Evolutionary conservation across 37 sponge, comb jelly and placozoan species (phyloP).

Genomic region (Spongilla lacustris): DNA sequence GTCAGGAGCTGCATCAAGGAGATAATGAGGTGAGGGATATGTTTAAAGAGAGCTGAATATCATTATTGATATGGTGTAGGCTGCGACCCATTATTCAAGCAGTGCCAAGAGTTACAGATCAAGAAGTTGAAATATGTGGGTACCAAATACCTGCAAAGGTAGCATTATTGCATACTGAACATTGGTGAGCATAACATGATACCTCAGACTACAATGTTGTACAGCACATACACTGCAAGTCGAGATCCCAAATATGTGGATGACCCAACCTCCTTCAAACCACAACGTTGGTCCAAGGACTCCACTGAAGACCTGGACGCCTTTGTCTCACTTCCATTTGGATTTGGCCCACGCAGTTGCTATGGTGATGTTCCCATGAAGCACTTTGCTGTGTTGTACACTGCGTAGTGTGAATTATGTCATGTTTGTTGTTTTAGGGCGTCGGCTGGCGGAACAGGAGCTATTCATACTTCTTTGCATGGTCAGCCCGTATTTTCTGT

Average conservation of each 20-base stretch:
- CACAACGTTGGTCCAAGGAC: slow-evolving; percentile 29
- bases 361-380: slow-evolving; percentile 20
- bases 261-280: slow-evolving; percentile 28
- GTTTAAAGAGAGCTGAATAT: too few relatives aligned
- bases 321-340: slow-evolving; percentile 51
- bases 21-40: neutral
- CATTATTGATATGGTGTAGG: neutral
- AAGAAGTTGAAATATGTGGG: slow-evolving; percentile 3
- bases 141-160: slow-evolving; percentile 50
- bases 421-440: too few relatives aligned
- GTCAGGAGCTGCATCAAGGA: slow-evolving; percentile 36
- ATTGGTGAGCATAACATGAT: neutral
- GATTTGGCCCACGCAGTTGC: slow-evolving; percentile 51
- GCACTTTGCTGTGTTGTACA: too few relatives aligned
- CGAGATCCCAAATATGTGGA: slow-evolving; percentile 5
- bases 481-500: too few relatives aligned
- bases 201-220: neutral
- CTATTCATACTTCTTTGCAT: too few relatives aligned
- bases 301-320: neutral
- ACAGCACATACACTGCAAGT: neutral
- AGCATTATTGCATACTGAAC: neutral
- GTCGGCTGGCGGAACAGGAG: too few relatives aligned
- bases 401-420: too few relatives aligned
- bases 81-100: slow-evolving; percentile 19
- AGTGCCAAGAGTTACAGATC: neutral